Evolutionary conservation across 2,888 invertebrate genomes (phyloP), one percentile per base, ranked within the genome.

Genomic region (Pocota personata): DNA sequence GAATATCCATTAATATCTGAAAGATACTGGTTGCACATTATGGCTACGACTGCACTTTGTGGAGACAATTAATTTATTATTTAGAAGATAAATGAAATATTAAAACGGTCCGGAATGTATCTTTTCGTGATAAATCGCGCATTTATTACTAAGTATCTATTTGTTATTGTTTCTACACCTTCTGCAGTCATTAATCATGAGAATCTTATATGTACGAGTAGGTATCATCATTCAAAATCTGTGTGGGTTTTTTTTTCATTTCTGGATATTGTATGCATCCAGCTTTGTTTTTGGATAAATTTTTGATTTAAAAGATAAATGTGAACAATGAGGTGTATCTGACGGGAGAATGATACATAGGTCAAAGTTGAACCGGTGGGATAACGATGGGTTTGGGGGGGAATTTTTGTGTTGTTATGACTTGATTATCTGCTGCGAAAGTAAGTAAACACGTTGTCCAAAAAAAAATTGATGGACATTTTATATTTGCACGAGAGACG

Each of bases 121-220:
- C 64, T 52, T 40, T 64, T 69, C 35, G 12, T 43, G 43, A 66
- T 27, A 71, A 82, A 77, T 67, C 80, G 66, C 57, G 32, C 12
- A 67, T 72, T 76, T 77, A 66, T 60, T 71, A 48, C 60, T 66
- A 37, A 55, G 64, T 57, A 35, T 43, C 79, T 79, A 82, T 60
- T 82, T 80, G 86, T 80, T 86, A 82, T 86, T 86, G 80, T 86
- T 86, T 86, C 86, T 86, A 72, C 86, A 82, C 86, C 86, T 86
- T 48, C 7, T 48, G 55, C 35, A 43, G 67, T 72, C 86, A 82
- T 86, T 82, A 86, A 86, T 86, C 86, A 86, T 76, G 52, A 6
- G 43, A 50, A 58, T 52, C 40, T 46, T 73, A 4, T 21, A 37
- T 37, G 24, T 35, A 62, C 43, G 32, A 62, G 19, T 62, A 40